Evolutionary conservation across 1,140 invertebrate genomes (phyloP).

Genomic region (Asobara japonica): DNA sequence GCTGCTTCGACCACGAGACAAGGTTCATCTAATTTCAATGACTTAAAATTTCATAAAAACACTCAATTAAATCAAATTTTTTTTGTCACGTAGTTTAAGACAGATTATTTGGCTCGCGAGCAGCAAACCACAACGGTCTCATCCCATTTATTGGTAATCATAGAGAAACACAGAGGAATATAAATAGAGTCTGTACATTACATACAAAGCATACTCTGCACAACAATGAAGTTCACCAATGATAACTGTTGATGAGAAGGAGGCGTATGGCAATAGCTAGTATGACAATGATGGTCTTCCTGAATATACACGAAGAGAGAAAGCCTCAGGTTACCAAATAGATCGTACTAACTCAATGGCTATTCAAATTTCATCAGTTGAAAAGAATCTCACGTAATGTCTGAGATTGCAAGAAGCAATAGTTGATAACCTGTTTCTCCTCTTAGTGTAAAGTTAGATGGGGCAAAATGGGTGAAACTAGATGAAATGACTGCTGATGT

Average conservation of each 20-base stretch:
- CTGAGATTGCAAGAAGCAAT: no score
- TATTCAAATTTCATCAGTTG: no score
- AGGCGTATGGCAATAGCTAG: conserved; percentile 61
- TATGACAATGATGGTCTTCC: conserved; percentile 56
- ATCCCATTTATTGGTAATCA: conserved; percentile 30
- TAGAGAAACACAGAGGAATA: neutral
- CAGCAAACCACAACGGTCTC: conserved; percentile 37
- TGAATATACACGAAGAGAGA: conserved; percentile 1
- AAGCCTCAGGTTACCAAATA: no score
- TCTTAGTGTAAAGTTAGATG: no score
- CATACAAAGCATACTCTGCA: conserved; percentile 57
- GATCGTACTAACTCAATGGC: no score
- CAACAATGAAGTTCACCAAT: conserved; percentile 34
- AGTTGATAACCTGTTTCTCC: no score
- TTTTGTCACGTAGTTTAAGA: conserved; percentile 29
- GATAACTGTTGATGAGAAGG: conserved; percentile 30
- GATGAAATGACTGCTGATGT: no score
- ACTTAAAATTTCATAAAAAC: neutral
- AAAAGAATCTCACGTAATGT: no score
- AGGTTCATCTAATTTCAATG: neutral
- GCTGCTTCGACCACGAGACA: conserved; percentile 30
- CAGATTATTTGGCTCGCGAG: conserved; percentile 24
- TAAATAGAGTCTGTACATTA: conserved; percentile 26
- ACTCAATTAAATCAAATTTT: neutral
- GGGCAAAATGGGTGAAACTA: no score